Base-by-base conservation (phyloP, 2,888 invertebrate species). In the Auanema freiburgensis region DNA sequence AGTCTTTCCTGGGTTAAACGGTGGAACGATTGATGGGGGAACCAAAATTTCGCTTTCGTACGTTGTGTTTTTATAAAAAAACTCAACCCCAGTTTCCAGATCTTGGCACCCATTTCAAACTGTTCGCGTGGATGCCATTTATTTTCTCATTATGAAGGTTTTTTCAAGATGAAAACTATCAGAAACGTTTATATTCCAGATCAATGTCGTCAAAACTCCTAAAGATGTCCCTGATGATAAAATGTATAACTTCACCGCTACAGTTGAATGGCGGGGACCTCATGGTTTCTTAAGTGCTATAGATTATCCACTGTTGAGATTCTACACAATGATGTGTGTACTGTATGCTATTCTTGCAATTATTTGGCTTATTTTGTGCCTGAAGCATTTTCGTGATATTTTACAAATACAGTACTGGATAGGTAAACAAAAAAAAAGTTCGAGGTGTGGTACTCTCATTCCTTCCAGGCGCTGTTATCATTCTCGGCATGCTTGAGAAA, bases 361-460 rank as follows among this genome's bases (percentile, higher is more conserved):
- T 0, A 88, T 89, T 42, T 95, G 95, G 95, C 87, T 93, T 57
- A 81, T 89, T 0, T 89, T 92, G 55, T 91, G 92, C 59, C 91
- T 90, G 78, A 86, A 90, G 75, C 92, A 92, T 85, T 95, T 93
- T 93, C 88, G 91, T 46, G 94, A 95, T 84, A 86, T 95, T 23
- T 87, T 95, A 57, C 87, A 93, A 41, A 91, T 95, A 50, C 95
- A 96, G 87, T 94, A 93, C 86, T 95, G 94, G 93, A 93, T 96
- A 83, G 93, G 93, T 6, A 11, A 64, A n/a, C n/a, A n/a, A n/a
- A n/a, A n/a, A n/a, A n/a, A n/a, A n/a, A n/a, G n/a, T n/a, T n/a
- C n/a, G n/a, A n/a, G n/a, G n/a, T n/a, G n/a, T n/a, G n/a, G n/a
- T n/a, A n/a, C n/a, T n/a, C n/a, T n/a, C n/a, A 25, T 33, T 8